A percentile compares a stretch with the other conserved stretches of the same genome.
Conservation (phyloP, 2,797 vertebrate species). For the Hyperoplus lanceolatus region DNA sequence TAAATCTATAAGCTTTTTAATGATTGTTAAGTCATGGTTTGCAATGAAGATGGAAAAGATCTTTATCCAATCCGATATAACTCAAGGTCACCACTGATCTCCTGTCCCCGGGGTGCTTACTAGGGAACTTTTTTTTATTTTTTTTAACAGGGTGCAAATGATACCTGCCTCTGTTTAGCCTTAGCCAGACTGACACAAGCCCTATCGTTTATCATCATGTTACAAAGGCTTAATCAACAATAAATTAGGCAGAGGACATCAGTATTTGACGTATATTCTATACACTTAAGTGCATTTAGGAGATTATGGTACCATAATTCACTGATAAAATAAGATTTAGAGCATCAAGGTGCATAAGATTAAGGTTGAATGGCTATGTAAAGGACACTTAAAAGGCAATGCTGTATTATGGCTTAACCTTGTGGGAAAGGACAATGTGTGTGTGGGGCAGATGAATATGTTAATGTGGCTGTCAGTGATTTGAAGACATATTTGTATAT, state of each 20-base stretch:
- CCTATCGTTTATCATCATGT: slow-evolving; percentile 47
- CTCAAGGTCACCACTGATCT: slow-evolving; percentile 87
- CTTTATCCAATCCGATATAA: slow-evolving; percentile 73
- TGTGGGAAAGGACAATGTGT: not conserved
- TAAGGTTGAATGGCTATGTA: too few species aligned
- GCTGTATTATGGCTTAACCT: not conserved
- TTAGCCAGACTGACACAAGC: slow-evolving; percentile 48
- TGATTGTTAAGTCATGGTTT: slow-evolving; percentile 83
- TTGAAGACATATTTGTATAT: not conserved
- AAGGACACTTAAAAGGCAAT: not conserved
- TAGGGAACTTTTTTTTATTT: slow-evolving; percentile 57
- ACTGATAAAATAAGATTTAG: not conserved
- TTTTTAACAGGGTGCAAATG: slow-evolving; percentile 74
- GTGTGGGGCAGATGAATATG: not conserved
- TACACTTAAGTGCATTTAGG: not conserved
- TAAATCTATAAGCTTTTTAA: slow-evolving; percentile 78
- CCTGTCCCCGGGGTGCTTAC: slow-evolving; percentile 79
- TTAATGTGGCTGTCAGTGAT: not conserved
- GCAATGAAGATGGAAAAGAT: slow-evolving; percentile 83
- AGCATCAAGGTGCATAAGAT: not conserved
- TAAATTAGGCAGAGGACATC: slow-evolving; percentile 39
- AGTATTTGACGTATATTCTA: not conserved
- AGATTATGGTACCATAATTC: not conserved
- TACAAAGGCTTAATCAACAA: slow-evolving; percentile 50
- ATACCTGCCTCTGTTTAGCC: slow-evolving; percentile 57